Evolutionary conservation across 2,113 vertebrate genomes (phyloP).

Genomic region (Cheirogaleus medius): DNA sequence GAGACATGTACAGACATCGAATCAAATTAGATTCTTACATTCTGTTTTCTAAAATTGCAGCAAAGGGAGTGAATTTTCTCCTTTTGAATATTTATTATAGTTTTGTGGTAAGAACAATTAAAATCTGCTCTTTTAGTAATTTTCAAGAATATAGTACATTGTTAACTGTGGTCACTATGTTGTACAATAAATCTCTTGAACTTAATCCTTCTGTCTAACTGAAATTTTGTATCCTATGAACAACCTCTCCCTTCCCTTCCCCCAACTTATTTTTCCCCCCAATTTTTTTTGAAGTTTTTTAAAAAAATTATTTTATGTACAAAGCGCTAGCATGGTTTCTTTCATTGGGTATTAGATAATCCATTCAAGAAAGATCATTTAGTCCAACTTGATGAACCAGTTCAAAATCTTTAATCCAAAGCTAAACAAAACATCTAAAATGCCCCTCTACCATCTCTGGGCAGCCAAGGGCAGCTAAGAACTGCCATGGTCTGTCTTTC

Average conservation of each 20-base stretch:
- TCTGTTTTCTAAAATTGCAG: slow-evolving; percentile 72
- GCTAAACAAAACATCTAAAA: background rate
- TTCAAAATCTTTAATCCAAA: background rate
- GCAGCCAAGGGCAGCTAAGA: too few relatives aligned
- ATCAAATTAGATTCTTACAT: slow-evolving; percentile 49
- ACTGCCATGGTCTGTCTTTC: background rate
- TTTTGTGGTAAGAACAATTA: background rate
- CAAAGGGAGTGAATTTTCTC: background rate
- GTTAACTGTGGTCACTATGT: too few relatives aligned
- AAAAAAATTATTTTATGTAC: background rate
- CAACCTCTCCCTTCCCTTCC: background rate
- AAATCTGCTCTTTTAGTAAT: background rate
- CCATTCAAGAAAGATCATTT: background rate
- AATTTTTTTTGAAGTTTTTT: background rate
- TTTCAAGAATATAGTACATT: background rate
- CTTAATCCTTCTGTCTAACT: background rate
- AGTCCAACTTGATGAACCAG: background rate
- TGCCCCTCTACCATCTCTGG: background rate
- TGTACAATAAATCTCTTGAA: background rate
- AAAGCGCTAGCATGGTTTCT: background rate
- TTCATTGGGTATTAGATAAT: background rate
- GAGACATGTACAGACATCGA: slow-evolving; percentile 40
- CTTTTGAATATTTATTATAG: background rate
- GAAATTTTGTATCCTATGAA: background rate
- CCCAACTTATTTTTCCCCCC: too few relatives aligned